Evolutionary conservation across 2,888 invertebrate genomes (phyloP).

Genomic region (Brenthis daphne): DNA sequence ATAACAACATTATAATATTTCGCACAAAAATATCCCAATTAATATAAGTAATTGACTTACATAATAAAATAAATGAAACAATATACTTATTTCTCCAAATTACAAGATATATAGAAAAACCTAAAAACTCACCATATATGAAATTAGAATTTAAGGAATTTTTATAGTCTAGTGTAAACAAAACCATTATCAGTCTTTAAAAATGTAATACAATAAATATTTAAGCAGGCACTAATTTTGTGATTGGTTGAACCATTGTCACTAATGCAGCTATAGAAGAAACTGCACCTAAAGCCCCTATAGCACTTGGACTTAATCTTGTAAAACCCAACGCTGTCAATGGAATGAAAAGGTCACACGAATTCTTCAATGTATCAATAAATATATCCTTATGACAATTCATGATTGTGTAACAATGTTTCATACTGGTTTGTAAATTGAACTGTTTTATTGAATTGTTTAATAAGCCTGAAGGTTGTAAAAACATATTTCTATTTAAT

Average conservation of each 20-base stretch:
- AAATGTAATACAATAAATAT: not conserved
- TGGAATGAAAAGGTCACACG: slow-evolving; percentile 94
- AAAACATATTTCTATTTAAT: slow-evolving; percentile 60
- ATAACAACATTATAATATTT: no score
- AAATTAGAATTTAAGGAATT: not conserved
- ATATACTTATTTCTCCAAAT: no score
- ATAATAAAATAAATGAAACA: no score
- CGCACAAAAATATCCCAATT: no score
- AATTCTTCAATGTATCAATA: slow-evolving; percentile 92
- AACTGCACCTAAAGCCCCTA: slow-evolving; percentile 90
- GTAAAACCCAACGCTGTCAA: slow-evolving; percentile 90
- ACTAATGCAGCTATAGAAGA: slow-evolving; percentile 91
- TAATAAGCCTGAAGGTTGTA: slow-evolving; percentile 70
- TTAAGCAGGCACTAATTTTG: slow-evolving; percentile 85
- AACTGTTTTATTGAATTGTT: slow-evolving; percentile 54
- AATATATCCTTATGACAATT: slow-evolving; percentile 84
- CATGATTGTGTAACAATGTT: slow-evolving; percentile 57
- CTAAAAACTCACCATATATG: slow-evolving; percentile 1
- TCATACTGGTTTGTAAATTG: slow-evolving; percentile 53
- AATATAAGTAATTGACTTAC: no score
- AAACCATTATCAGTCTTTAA: slow-evolving; percentile 18
- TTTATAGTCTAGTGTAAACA: not conserved
- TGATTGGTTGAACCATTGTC: slow-evolving; percentile 88
- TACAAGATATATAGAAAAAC: not conserved
- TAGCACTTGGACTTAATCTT: slow-evolving; percentile 88